Evolutionary conservation across 1,140 invertebrate genomes (phyloP).

Genomic region (Aphidius gifuensis): DNA sequence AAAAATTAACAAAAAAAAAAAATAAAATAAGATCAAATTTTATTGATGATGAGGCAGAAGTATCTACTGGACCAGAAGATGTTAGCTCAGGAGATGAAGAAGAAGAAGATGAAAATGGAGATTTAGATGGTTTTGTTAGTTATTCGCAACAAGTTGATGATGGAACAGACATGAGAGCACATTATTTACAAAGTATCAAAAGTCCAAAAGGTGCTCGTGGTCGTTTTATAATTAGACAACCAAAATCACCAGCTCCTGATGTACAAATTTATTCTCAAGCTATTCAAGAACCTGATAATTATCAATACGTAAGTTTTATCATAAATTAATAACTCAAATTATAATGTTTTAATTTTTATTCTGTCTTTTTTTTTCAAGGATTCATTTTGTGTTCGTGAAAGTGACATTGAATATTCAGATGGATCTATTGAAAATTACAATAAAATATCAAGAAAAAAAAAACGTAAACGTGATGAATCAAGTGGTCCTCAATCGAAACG

Average conservation of each 20-base stretch:
- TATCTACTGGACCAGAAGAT: constrained; percentile 46
- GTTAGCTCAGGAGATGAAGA: constrained; percentile 36
- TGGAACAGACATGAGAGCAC: constrained; percentile 54
- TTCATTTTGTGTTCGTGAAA: constrained; percentile 31
- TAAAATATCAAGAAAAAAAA: constrained; percentile 14
- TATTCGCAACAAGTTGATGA: constrained; percentile 48
- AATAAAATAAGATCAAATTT: constrained; percentile 41
- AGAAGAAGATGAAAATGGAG: constrained; percentile 44
- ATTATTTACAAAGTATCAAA: constrained; percentile 61
- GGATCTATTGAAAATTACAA: constrained; percentile 21
- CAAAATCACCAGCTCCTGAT: constrained; percentile 20
- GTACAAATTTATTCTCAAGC: constrained; percentile 42
- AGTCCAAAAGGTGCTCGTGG: constrained; percentile 32
- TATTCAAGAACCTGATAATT: constrained; percentile 31
- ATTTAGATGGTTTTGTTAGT: constrained; percentile 44
- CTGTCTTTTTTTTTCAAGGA: constrained; percentile 16
- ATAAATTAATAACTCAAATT: background rate
- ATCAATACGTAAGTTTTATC: constrained; percentile 41
- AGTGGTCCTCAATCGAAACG: background rate
- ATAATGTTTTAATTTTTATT: constrained; percentile 1
- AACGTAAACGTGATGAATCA: constrained; percentile 21
- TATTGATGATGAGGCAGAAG: constrained; percentile 59
- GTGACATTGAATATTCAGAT: constrained; percentile 17
- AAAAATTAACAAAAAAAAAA: constrained; percentile 7
- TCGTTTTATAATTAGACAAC: constrained; percentile 35